phyloP scores from a whole-genome alignment of 2,797 vertebrate species.

The Silurus aristotelis region DNA sequence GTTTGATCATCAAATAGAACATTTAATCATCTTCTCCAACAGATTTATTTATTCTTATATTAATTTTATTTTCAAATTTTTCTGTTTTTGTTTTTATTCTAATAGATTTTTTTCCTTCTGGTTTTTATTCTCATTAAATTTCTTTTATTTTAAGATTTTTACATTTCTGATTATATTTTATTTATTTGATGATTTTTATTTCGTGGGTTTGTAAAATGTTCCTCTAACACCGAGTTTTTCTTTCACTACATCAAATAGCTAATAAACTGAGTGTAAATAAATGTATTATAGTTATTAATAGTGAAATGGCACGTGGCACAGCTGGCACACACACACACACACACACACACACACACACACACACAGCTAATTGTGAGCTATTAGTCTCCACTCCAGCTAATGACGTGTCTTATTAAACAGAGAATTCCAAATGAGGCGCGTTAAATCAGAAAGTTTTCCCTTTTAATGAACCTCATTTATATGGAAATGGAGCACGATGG shows the following conservation, averaged over 20 bases:
- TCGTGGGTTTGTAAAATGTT: background rate
- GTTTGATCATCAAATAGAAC: background rate
- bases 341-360: slow-evolving; percentile 34
- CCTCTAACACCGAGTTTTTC: background rate
- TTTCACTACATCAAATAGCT: background rate
- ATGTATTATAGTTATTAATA: slow-evolving; percentile 26
- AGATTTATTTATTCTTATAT: no score
- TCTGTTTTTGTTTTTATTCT: background rate
- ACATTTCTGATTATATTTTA: no score
- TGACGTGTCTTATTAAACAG: slow-evolving; percentile 83
- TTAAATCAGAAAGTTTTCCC: slow-evolving; percentile 80
- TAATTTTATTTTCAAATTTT: background rate
- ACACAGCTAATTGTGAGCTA: slow-evolving; percentile 77
- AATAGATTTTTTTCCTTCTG: background rate
- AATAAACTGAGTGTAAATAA: slow-evolving; percentile 16
- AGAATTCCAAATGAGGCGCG: slow-evolving; percentile 81
- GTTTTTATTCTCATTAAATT: no score
- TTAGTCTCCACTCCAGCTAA: slow-evolving; percentile 77
- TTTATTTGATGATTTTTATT: background rate
- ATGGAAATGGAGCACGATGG: slow-evolving; percentile 81
- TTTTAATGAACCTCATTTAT: slow-evolving; percentile 84
- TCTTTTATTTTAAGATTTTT: no score
- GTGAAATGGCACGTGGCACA: slow-evolving; percentile 19
- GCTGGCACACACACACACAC: slow-evolving; percentile 23
- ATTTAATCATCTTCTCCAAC: background rate